Conservation (phyloP, 1,140 invertebrate species). For the Littorina saxatilis region DNA sequence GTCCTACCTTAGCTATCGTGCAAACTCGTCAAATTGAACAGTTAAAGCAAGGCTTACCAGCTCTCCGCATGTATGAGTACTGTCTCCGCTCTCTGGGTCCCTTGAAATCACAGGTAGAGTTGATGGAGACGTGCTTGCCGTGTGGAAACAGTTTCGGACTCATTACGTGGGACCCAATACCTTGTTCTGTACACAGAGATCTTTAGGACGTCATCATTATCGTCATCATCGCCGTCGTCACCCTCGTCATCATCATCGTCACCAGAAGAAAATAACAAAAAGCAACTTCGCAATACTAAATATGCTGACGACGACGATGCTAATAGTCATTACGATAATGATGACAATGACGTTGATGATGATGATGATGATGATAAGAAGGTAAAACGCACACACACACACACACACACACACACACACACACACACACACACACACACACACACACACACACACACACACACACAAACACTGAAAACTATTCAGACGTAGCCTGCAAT, state of each 20-base stretch:
- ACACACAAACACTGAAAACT: not conserved
- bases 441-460: slow-evolving; percentile 15
- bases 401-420: slow-evolving; percentile 5
- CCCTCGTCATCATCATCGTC: no score
- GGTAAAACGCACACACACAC: not conserved
- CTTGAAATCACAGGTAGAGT: slow-evolving; percentile 47
- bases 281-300: no score
- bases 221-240: no score
- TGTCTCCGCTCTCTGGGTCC: slow-evolving; percentile 22
- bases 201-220: not conserved
- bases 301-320: no score
- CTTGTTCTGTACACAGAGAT: slow-evolving; percentile 42
- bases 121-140: slow-evolving; percentile 32
- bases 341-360: no score
- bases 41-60: no score
- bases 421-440: not conserved
- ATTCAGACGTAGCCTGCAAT: no score
- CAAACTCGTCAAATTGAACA: no score
- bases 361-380: no score
- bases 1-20: no score
- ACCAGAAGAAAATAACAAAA: no score
- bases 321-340: no score
- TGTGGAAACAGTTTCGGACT: slow-evolving; percentile 41
- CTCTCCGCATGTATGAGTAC: slow-evolving; percentile 37
- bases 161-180: slow-evolving; percentile 40